Conservation (phyloP, 2,797 vertebrate genomes). For the Melanotaenia boesemani region DNA sequence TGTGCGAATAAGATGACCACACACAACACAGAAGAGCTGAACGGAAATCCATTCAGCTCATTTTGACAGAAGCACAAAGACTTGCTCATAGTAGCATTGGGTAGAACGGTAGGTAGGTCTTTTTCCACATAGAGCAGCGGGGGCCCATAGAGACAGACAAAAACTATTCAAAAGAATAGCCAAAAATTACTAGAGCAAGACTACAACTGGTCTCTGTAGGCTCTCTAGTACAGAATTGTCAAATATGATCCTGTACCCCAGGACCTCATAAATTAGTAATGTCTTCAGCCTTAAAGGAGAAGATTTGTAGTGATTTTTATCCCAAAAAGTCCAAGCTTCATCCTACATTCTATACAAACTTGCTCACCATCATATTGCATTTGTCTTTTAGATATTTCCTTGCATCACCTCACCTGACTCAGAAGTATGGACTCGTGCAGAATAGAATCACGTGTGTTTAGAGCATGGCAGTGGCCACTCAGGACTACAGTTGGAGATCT, state of each 20-base stretch:
- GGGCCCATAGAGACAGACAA: constrained; percentile 2
- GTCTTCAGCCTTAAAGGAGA: neutral
- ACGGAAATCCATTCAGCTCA: constrained; percentile 29
- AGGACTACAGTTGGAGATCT: too few relatives aligned
- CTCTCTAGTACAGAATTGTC: neutral
- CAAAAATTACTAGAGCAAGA: neutral
- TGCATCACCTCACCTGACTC: too few relatives aligned
- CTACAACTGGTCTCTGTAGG: neutral
- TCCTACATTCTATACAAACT: neutral
- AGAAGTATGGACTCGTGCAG: too few relatives aligned
- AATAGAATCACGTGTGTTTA: too few relatives aligned
- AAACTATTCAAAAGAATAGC: neutral
- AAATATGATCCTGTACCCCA: neutral
- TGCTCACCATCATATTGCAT: too few relatives aligned
- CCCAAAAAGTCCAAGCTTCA: neutral
- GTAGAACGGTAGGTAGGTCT: constrained; percentile 30
- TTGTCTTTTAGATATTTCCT: too few relatives aligned
- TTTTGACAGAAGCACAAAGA: constrained; percentile 46
- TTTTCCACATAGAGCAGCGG: constrained; percentile 9
- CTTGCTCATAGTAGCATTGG: constrained; percentile 20
- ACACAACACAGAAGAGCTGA: constrained; percentile 18
- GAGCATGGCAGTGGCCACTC: too few relatives aligned
- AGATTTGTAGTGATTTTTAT: too few relatives aligned
- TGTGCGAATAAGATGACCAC: constrained; percentile 28
- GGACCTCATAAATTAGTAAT: neutral